A percentile compares a stretch with the other conserved stretches of the same genome.
phyloP scores from a whole-genome alignment of 2,888 invertebrate species.

The Linyphia triangularis region DNA sequence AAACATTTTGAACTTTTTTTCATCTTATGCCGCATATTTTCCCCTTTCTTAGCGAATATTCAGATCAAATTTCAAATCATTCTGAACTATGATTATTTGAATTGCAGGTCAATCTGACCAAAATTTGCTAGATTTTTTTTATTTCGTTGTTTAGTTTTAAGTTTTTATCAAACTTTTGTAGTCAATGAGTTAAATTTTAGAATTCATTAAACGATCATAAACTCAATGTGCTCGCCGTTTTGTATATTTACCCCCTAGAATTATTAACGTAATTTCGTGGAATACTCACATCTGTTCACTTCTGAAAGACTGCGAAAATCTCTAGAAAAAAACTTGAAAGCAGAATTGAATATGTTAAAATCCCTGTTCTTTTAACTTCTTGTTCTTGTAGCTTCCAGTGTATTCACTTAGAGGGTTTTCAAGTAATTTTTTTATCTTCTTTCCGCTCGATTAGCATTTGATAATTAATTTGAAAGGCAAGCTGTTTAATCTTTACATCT shows the following conservation, averaged over 20 bases:
- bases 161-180: slow-evolving; percentile 42
- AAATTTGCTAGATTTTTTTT: no score
- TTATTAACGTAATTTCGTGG: slow-evolving; percentile 57
- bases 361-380: slow-evolving; percentile 47
- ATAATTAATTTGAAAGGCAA: slow-evolving; percentile 66
- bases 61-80: no score
- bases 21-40: no score
- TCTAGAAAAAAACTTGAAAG: slow-evolving; percentile 40
- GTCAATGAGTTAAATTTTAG: slow-evolving; percentile 62
- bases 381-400: slow-evolving; percentile 38
- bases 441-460: slow-evolving; percentile 59
- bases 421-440: slow-evolving; percentile 29
- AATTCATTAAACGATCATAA: slow-evolving; percentile 61
- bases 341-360: slow-evolving; percentile 62
- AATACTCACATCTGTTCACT: slow-evolving; percentile 59
- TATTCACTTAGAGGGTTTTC: slow-evolving; percentile 46
- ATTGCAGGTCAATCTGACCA: no score
- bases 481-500: slow-evolving; percentile 58
- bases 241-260: slow-evolving; percentile 46
- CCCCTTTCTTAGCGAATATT: no score
- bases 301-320: slow-evolving; percentile 46
- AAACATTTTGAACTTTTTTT: no score
- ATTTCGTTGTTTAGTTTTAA: background rate
- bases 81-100: no score
- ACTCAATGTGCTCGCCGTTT: slow-evolving; percentile 23